A percentile compares a stretch with the other conserved stretches of the same genome.
Evolutionary conservation across 2,888 invertebrate genomes (phyloP).

Genomic region (Alitta virens): DNA sequence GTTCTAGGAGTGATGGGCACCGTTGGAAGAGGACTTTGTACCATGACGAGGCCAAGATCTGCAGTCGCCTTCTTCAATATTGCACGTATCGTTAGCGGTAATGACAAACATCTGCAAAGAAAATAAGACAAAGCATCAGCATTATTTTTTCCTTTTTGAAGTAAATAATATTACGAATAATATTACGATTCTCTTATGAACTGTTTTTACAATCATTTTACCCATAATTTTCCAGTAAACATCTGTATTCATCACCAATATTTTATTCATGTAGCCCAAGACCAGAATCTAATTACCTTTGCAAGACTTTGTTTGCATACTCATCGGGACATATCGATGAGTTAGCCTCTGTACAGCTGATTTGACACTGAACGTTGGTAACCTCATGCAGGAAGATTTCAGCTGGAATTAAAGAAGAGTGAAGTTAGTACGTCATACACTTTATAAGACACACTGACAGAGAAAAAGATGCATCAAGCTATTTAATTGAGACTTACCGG

Average conservation of each 20-base stretch:
- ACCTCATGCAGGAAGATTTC: conserved; percentile 83
- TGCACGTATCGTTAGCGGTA: conserved; percentile 85
- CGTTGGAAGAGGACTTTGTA: conserved; percentile 7
- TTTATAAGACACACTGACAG: neutral
- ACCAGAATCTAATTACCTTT: conserved; percentile 62
- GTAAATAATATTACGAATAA: too few species aligned
- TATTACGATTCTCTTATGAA: too few species aligned
- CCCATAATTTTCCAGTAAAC: too few species aligned
- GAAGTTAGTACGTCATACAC: too few species aligned
- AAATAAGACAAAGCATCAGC: neutral
- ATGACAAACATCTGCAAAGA: conserved; percentile 72
- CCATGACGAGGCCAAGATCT: conserved; percentile 30
- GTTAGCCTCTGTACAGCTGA: conserved; percentile 58
- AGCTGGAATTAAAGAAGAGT: conserved; percentile 57
- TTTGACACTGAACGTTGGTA: conserved; percentile 74
- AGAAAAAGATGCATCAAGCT: neutral
- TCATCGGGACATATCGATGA: conserved; percentile 59
- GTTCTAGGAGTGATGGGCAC: neutral
- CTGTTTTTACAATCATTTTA: too few species aligned
- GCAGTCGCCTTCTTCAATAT: conserved; percentile 67
- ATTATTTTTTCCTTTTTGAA: too few species aligned
- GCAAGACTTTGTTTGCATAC: conserved; percentile 66
- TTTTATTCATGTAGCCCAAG: too few species aligned
- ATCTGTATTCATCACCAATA: too few species aligned
- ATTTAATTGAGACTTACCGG: conserved; percentile 56